Percentiles rank a stretch among this genome's conserved stretches.
phyloP scores from a whole-genome alignment of 2,888 invertebrate genomes.

The Lordiphosa andalusiaca region DNA sequence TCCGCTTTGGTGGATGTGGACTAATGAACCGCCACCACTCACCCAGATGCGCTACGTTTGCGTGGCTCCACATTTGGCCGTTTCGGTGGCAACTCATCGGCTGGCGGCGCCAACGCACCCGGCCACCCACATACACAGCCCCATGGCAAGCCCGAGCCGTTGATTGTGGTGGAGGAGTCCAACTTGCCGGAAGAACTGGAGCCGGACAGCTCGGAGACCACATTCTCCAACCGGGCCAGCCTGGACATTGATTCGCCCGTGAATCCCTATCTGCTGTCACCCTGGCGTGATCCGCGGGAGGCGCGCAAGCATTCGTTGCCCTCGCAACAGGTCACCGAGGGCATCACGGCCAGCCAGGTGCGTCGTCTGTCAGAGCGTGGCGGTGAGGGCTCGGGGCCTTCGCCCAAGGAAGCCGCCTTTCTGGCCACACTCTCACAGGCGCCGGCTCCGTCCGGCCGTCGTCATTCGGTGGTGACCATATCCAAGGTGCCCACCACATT shows the following conservation, averaged over 20 bases:
- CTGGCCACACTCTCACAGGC: slow-evolving; percentile 90
- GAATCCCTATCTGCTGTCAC: slow-evolving; percentile 90
- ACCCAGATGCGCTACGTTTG: slow-evolving; percentile 81
- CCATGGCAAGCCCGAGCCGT: slow-evolving; percentile 84
- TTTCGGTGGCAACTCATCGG: slow-evolving; percentile 76
- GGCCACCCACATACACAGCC: slow-evolving; percentile 19
- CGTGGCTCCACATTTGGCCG: slow-evolving; percentile 86
- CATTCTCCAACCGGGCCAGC: slow-evolving; percentile 83
- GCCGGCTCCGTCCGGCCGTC: slow-evolving; percentile 87
- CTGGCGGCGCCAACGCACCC: slow-evolving; percentile 16
- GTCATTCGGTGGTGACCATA: slow-evolving; percentile 93
- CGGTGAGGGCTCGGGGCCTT: slow-evolving; percentile 87
- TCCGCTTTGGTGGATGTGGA: not conserved
- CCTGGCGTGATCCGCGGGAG: slow-evolving; percentile 88
- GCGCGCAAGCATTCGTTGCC: slow-evolving; percentile 91
- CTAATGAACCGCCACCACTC: slow-evolving; percentile 12
- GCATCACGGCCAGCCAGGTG: slow-evolving; percentile 93
- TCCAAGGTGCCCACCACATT: slow-evolving; percentile 89
- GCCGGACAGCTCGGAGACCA: slow-evolving; percentile 80
- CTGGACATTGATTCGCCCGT: slow-evolving; percentile 89
- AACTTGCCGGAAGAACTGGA: slow-evolving; percentile 86
- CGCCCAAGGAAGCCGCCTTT: slow-evolving; percentile 90
- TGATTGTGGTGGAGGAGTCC: slow-evolving; percentile 91
- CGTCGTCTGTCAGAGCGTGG: slow-evolving; percentile 90
- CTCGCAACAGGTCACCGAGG: slow-evolving; percentile 91